Conservation (phyloP, 2,113 vertebrate genomes). For the Serilophus lunatus region DNA sequence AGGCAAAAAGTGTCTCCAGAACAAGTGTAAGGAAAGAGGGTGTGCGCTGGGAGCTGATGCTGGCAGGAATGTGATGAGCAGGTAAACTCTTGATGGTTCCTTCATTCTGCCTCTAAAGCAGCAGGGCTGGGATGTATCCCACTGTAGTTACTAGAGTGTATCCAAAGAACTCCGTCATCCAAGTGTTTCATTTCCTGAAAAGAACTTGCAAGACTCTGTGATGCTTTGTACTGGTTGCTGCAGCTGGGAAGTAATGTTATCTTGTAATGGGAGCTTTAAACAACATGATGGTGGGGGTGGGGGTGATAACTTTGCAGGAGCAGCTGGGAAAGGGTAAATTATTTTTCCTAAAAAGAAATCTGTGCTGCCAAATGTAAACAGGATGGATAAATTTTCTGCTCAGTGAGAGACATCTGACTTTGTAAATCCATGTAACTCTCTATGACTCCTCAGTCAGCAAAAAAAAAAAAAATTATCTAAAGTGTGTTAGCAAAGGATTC, state of each 20-base stretch:
- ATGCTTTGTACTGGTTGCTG: background rate
- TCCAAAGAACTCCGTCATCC: background rate
- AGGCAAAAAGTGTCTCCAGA: background rate
- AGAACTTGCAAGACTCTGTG: background rate
- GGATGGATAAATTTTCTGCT: background rate
- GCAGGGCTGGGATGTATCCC: background rate
- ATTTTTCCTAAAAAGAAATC: background rate
- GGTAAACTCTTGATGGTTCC: background rate
- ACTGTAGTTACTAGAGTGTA: background rate
- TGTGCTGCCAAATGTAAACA: background rate
- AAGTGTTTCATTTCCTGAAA: background rate
- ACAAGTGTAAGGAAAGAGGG: background rate
- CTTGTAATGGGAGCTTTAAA: background rate
- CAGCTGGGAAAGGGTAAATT: background rate
- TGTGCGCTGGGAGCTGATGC: fast-evolving
- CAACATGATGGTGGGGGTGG: fast-evolving
- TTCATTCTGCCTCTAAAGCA: background rate
- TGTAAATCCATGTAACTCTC: background rate
- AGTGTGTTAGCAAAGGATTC: background rate
- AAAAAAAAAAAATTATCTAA: background rate
- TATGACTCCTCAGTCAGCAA: background rate
- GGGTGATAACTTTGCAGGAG: background rate
- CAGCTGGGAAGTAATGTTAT: background rate
- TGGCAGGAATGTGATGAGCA: background rate
- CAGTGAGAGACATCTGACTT: background rate